Evolutionary conservation across 2,888 invertebrate species (phyloP).

Genomic region (Gari tellinella): DNA sequence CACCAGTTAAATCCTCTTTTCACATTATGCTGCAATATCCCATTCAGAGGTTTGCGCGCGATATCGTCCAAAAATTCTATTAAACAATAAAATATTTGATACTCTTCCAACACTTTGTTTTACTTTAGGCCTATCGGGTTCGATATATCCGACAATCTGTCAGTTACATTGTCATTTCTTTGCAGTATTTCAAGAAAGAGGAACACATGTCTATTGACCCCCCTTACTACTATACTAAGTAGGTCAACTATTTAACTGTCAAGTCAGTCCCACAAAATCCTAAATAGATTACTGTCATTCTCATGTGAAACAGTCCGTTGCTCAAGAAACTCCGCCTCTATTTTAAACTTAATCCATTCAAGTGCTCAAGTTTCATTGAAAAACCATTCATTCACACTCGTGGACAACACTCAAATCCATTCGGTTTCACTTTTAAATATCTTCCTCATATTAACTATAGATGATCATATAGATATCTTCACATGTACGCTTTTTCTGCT

Average conservation of each 20-base stretch:
- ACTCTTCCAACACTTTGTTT: slow-evolving; percentile 1
- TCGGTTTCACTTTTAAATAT: too few relatives aligned
- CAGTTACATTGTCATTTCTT: not conserved
- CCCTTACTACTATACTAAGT: not conserved
- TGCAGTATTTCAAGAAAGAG: slow-evolving; percentile 4
- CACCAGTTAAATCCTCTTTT: too few relatives aligned
- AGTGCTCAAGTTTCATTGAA: too few relatives aligned
- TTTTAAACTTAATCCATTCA: too few relatives aligned
- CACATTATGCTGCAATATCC: too few relatives aligned
- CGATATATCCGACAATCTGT: not conserved
- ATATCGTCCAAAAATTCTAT: not conserved
- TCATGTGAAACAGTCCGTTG: not conserved
- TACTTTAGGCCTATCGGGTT: not conserved
- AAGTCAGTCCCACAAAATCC: not conserved
- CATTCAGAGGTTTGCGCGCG: too few relatives aligned
- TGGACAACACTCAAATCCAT: too few relatives aligned
- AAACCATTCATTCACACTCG: too few relatives aligned
- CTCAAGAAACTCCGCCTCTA: too few relatives aligned
- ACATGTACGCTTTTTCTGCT: too few relatives aligned
- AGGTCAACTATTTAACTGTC: slow-evolving; percentile 9
- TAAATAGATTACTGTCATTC: slow-evolving; percentile 1
- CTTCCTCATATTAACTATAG: too few relatives aligned
- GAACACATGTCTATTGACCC: slow-evolving; percentile 1
- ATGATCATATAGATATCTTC: too few relatives aligned
- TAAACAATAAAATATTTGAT: not conserved